Evolutionary conservation across 2,888 invertebrate species (phyloP).

Genomic region (Drosophila helvetica): DNA sequence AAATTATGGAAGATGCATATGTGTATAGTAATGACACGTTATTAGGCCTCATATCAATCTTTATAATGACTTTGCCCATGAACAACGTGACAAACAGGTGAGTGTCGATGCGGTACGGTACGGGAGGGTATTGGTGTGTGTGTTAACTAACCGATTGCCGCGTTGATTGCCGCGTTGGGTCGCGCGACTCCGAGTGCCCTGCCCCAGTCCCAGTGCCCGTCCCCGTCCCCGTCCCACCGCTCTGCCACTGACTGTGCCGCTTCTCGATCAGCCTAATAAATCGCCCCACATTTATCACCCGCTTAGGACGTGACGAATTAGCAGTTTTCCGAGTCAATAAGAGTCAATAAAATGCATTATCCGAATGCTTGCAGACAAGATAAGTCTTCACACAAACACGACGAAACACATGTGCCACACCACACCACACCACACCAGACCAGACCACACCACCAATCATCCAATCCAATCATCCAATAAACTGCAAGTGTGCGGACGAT

Average conservation of each 20-base stretch:
- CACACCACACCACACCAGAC: too few relatives aligned
- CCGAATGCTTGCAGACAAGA: conserved; percentile 15
- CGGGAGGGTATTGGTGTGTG: conserved; percentile 7
- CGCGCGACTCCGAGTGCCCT: conserved; percentile 61
- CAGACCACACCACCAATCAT: too few relatives aligned
- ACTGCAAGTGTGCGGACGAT: neutral
- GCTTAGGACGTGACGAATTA: conserved; percentile 73
- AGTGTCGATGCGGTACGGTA: neutral
- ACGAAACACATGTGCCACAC: conserved; percentile 20
- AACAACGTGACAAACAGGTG: conserved; percentile 61
- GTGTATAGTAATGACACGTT: conserved; percentile 61
- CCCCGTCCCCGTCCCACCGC: too few relatives aligned
- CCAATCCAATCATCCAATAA: conserved; percentile 30
- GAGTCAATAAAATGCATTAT: conserved; percentile 56
- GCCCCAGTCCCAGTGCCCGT: too few relatives aligned
- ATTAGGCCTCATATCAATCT: conserved; percentile 75
- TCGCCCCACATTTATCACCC: conserved; percentile 73
- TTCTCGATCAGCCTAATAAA: conserved; percentile 46
- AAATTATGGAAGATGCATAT: conserved; percentile 6
- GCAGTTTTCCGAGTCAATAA: conserved; percentile 61
- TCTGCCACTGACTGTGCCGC: conserved; percentile 15
- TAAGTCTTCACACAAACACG: conserved; percentile 16
- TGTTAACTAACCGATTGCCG: conserved; percentile 71
- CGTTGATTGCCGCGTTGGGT: conserved; percentile 39
- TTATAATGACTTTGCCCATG: conserved; percentile 59